phyloP scores from a whole-genome alignment of 2,888 invertebrate species.

The Sphaerophoria rueppellii region DNA sequence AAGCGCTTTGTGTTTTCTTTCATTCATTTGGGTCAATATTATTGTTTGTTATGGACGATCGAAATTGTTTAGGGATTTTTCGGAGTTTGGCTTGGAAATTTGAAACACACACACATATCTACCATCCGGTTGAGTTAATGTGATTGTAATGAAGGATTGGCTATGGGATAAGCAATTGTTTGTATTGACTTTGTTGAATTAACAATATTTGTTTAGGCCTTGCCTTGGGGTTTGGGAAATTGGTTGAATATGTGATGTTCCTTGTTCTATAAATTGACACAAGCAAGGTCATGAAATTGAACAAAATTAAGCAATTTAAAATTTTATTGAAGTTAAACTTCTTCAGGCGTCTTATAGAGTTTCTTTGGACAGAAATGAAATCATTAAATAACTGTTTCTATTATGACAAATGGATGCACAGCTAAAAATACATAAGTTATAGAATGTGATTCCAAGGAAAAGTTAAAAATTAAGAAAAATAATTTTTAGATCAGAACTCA shows the following conservation, averaged over 20 bases:
- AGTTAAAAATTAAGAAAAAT: too few species aligned
- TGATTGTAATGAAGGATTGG: constrained; percentile 5
- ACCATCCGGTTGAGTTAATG: neutral
- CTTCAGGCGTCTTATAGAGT: too few species aligned
- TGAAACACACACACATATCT: neutral
- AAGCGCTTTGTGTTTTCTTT: neutral
- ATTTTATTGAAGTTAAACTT: too few species aligned
- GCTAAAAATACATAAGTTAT: too few species aligned
- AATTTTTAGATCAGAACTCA: too few species aligned
- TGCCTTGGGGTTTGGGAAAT: constrained; percentile 1
- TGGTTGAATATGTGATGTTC: neutral
- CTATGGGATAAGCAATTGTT: constrained; percentile 7
- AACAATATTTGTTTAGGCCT: neutral
- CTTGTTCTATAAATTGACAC: neutral
- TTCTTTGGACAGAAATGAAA: too few species aligned
- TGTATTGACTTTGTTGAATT: constrained; percentile 7
- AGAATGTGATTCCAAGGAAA: too few species aligned
- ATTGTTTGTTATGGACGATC: constrained; percentile 44
- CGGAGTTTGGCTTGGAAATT: neutral
- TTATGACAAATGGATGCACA: too few species aligned
- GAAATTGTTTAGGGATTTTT: constrained; percentile 46
- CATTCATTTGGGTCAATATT: constrained; percentile 33
- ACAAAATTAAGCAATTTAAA: neutral
- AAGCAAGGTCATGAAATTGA: neutral
- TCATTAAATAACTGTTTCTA: too few species aligned